Evolutionary conservation across 2,113 vertebrate genomes (phyloP), one percentile per base, ranked within the genome.

Genomic region (Labrus mixtus): DNA sequence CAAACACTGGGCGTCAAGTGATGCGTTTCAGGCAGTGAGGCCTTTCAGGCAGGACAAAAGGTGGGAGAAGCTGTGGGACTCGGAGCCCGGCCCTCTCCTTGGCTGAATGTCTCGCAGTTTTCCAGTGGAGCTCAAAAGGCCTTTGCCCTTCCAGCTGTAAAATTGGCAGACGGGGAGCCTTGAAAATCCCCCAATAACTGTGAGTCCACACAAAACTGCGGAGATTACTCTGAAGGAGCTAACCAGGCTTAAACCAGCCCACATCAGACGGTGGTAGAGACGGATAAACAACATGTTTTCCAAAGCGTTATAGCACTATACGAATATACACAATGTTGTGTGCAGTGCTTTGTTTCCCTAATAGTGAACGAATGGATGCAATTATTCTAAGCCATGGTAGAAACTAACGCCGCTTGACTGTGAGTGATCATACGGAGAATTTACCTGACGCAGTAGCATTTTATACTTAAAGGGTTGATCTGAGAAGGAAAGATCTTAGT

Each of bases 121-220:
- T 90, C 80, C 88, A 90, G 81, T 81, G 81, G 84, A 85, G 88
- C 91, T 93, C 90, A 89, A 90, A 88, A 91, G 86, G 87, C 89
- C 87, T 92, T 88, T 91, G 92, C 90, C 92, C 87, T 92, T 93
- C 92, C 90, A 91, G 92, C 91, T 93, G 90, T 94, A 93, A 93
- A 94, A 93, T 87, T 92, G 89, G 89, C 84, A 91, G 90, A 90
- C 85, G 65, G 88, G 87, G 87, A 90, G 85, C 78, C 83, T 86
- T 82, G 81, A 82, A 89, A 93, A 89, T 84, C 90, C 87, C 79
- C 78, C 29, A 70, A 84, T 84, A 82, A 77, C 85, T 89, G 80
- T 65, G 84, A 86, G 82, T 91, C 85, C 82, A 87, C 87, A 90
- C 88, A 90, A 89, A 92, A 89, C 87, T 86, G 76, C 80, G 73